Evolutionary conservation across 2,797 vertebrate genomes (phyloP).

Genomic region (Aphelocoma californica): DNA sequence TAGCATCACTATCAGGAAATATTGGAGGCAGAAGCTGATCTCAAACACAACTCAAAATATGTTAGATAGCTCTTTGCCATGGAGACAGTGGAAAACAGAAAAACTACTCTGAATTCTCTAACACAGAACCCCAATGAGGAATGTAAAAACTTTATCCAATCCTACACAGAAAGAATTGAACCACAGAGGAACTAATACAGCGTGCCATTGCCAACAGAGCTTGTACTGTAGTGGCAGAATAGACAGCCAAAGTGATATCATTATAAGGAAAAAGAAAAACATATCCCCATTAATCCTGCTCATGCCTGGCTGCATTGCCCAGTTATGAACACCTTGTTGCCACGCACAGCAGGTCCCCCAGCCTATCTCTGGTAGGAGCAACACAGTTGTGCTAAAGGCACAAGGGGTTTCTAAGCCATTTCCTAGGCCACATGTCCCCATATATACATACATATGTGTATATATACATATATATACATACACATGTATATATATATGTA

Average conservation of each 20-base stretch:
- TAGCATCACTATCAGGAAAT: background rate
- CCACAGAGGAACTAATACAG: background rate
- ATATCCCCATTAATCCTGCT: background rate
- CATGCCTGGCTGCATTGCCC: background rate
- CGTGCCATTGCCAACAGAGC: background rate
- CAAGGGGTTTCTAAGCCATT: background rate
- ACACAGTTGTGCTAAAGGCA: background rate
- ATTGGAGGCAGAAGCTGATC: background rate
- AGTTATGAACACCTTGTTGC: background rate
- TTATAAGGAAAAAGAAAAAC: background rate
- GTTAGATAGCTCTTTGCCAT: background rate
- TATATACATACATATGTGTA: background rate
- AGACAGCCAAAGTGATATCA: background rate
- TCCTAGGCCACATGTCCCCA: background rate
- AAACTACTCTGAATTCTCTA: background rate
- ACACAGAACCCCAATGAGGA: background rate
- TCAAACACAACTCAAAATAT: background rate
- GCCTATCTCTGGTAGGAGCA: background rate
- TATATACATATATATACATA: too few species aligned
- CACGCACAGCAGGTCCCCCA: background rate
- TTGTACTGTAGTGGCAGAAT: background rate
- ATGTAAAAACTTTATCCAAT: background rate
- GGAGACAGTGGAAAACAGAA: background rate
- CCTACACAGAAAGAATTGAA: background rate
- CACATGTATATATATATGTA: background rate